Conservation (phyloP, 2,113 vertebrate species). For the Entomyzon cyanotis region DNA sequence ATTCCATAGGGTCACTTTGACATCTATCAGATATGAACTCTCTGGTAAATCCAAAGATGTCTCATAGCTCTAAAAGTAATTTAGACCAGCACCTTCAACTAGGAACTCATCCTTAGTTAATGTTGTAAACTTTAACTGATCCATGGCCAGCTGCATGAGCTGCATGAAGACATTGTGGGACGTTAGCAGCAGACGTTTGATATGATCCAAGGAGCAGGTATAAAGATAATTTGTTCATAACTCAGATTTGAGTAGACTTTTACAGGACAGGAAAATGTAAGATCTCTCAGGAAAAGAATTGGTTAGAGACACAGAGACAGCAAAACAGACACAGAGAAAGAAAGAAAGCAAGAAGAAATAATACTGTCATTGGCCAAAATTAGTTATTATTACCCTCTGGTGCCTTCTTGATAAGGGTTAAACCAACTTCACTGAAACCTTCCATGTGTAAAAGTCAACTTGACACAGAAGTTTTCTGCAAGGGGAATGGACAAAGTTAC, state of each 20-base stretch:
- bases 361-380: background rate
- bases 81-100: background rate
- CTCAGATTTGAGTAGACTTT: constrained; percentile 2
- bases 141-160: background rate
- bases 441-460: background rate
- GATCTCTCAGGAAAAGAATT: background rate
- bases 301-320: background rate
- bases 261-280: background rate
- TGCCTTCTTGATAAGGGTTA: background rate
- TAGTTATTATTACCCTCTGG: background rate
- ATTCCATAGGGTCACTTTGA: background rate
- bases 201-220: background rate
- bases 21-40: background rate
- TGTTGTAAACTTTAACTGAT: background rate
- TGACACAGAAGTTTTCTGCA: background rate
- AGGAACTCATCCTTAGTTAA: background rate
- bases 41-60: background rate
- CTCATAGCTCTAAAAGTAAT: background rate
- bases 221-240: constrained; percentile 6
- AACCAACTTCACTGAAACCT: background rate
- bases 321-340: background rate
- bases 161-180: background rate
- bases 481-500: background rate
- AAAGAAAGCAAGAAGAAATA: background rate
- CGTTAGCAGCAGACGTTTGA: background rate